Conservation (phyloP, 2,888 invertebrate genomes). For the Aricia artaxerxes region DNA sequence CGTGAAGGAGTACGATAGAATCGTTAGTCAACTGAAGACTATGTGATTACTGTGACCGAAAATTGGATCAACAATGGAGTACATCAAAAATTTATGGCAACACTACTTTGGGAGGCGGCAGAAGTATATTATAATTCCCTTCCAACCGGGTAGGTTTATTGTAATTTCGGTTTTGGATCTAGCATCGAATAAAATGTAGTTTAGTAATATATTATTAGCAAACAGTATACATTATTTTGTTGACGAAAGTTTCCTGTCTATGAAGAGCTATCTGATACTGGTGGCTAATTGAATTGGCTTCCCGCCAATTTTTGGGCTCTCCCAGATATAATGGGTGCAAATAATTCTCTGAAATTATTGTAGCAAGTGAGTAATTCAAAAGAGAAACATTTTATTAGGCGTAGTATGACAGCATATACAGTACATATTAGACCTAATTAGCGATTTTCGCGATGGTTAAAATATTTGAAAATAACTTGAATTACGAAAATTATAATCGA, state of each 20-base stretch:
- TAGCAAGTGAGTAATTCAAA: not conserved
- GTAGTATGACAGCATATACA: not conserved
- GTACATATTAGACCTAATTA: not conserved
- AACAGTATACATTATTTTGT: not conserved
- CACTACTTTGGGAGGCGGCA: slow-evolving; percentile 62
- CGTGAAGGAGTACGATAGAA: slow-evolving; percentile 35
- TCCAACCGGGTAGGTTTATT: slow-evolving; percentile 65
- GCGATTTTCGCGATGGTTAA: not conserved
- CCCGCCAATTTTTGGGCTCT: slow-evolving; percentile 49
- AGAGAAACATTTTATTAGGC: not conserved
- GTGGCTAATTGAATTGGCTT: slow-evolving; percentile 48
- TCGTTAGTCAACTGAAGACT: slow-evolving; percentile 22
- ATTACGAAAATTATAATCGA: not conserved
- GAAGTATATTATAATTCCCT: slow-evolving; percentile 67
- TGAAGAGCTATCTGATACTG: slow-evolving; percentile 27
- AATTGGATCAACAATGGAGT: slow-evolving; percentile 54
- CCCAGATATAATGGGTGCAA: not conserved
- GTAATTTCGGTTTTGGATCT: not conserved
- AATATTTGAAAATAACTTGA: no score
- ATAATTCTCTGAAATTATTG: not conserved
- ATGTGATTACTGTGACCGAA: slow-evolving; percentile 30
- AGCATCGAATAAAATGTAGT: not conserved
- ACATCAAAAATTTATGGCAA: slow-evolving; percentile 65
- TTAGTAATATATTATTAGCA: not conserved
- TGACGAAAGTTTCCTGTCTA: slow-evolving; percentile 16